phyloP scores from a whole-genome alignment of 2,797 vertebrate genomes.

The Taenioides sp. region DNA sequence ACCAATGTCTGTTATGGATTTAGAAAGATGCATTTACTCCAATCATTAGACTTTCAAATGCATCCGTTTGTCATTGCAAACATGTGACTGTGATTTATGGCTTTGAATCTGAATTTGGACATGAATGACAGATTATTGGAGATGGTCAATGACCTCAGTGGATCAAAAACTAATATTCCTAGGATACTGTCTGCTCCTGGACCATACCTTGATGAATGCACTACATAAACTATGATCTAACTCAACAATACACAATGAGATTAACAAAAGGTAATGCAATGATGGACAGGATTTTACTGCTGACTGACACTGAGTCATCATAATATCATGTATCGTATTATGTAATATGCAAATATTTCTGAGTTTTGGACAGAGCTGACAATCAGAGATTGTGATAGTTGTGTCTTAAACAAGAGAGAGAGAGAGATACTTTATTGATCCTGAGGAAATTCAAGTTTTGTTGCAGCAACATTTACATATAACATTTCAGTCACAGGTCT shows the following conservation, averaged over 20 bases:
- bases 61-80: conserved; percentile 64
- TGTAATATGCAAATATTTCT: conserved; percentile 24
- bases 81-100: conserved; percentile 61
- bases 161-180: no score
- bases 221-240: conserved; percentile 16
- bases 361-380: conserved; percentile 30
- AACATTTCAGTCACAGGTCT: no score
- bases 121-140: conserved; percentile 15
- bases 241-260: conserved; percentile 31
- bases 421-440: no score
- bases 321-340: conserved; percentile 51
- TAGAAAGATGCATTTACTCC: no score
- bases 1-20: not conserved
- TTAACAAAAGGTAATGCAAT: conserved; percentile 10
- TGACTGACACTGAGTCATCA: conserved; percentile 52
- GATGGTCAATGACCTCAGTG: conserved; percentile 23
- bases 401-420: no score
- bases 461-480: no score
- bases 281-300: conserved; percentile 8
- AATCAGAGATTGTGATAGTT: conserved; percentile 9
- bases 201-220: conserved; percentile 13
- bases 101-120: conserved; percentile 39
- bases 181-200: conserved; percentile 12
- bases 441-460: no score
- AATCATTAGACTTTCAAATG: conserved; percentile 44